phyloP scores from a whole-genome alignment of 2,797 vertebrate genomes.

The Philypnodon macrostomus region DNA sequence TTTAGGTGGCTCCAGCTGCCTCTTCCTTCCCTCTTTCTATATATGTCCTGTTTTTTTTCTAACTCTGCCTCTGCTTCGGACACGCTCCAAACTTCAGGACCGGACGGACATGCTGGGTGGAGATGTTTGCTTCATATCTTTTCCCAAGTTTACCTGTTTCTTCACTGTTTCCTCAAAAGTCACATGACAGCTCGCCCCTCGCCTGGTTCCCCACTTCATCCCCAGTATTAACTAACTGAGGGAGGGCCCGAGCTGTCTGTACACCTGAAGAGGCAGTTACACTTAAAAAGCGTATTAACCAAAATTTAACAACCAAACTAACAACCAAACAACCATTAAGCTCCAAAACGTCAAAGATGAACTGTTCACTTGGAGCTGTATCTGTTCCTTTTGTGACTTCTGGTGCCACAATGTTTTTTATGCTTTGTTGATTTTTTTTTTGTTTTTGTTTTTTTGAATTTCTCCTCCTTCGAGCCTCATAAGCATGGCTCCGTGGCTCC shows the following conservation, averaged over 20 bases:
- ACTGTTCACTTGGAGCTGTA: conserved; percentile 83
- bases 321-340: conserved; percentile 81
- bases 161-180: conserved; percentile 77
- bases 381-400: conserved; percentile 86
- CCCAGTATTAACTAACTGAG: conserved; percentile 64
- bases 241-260: conserved; percentile 69
- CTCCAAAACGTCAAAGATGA: conserved; percentile 83
- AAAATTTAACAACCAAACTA: conserved; percentile 87
- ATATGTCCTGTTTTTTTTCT: conserved; percentile 66
- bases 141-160: conserved; percentile 76
- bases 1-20: conserved; percentile 77
- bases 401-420: conserved; percentile 84
- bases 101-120: conserved; percentile 79
- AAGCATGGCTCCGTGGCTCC: conserved; percentile 85
- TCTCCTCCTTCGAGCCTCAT: conserved; percentile 84
- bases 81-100: conserved; percentile 76
- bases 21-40: conserved; percentile 65
- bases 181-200: conserved; percentile 68
- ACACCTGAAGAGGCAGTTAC: conserved; percentile 78
- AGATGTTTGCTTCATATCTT: conserved; percentile 73
- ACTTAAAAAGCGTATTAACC: conserved; percentile 82
- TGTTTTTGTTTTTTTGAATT: conserved; percentile 77
- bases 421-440: conserved; percentile 66
- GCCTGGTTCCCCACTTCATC: conserved; percentile 71
- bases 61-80: conserved; percentile 77